Conservation (phyloP, 2,113 vertebrate genomes). For the Myotis yumanensis region DNA sequence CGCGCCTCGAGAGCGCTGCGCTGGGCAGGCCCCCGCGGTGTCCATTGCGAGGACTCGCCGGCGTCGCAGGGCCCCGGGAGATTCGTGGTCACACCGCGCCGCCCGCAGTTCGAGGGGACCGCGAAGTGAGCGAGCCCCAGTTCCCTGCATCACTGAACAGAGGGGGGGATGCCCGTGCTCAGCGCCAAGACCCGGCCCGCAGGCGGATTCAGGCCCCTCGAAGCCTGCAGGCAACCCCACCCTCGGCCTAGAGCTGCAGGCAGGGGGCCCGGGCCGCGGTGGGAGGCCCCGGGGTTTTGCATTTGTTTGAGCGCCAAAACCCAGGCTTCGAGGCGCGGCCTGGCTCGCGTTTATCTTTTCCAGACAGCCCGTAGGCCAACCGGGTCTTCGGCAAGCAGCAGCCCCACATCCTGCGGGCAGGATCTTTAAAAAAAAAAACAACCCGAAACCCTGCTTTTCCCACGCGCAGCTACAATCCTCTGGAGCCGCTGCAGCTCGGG, state of each 20-base stretch:
- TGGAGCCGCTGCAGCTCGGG: neutral
- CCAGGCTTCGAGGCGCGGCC: neutral
- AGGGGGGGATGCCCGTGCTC: neutral
- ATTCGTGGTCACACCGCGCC: neutral
- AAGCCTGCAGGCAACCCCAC: neutral
- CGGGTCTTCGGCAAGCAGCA: neutral
- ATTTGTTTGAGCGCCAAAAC: neutral
- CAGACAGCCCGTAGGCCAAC: conserved; percentile 11
- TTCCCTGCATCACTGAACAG: neutral
- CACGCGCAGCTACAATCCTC: neutral
- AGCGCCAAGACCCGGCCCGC: neutral
- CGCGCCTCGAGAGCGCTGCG: neutral
- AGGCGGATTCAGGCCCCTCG: neutral
- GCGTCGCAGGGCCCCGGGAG: neutral
- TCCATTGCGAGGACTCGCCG: neutral
- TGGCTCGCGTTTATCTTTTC: conserved; percentile 5
- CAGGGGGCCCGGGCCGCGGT: neutral
- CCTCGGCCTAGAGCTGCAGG: neutral
- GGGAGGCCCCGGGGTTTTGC: neutral
- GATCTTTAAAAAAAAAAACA: neutral
- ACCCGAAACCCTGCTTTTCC: neutral
- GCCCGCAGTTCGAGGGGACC: too few relatives aligned
- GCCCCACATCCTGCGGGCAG: neutral
- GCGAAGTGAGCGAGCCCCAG: neutral
- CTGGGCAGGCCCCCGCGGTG: accelerated